Base-by-base conservation (phyloP, 2,113 vertebrate species). In the Eurystomus gularis region DNA sequence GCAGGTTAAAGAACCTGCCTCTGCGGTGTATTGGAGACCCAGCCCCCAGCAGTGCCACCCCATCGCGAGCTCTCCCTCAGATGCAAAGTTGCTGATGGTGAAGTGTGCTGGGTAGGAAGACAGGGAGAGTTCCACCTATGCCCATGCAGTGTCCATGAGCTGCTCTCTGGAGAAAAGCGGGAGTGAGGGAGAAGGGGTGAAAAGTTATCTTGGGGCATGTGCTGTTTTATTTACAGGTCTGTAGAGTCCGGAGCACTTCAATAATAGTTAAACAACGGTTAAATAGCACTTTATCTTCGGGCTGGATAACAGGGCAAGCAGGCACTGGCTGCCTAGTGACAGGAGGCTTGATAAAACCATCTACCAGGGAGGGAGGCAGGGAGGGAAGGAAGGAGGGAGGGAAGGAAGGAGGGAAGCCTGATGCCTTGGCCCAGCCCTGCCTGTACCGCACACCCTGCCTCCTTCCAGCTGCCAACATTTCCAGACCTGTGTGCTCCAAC, bases 251-350 rank as follows among this genome's bases (percentile, higher is more conserved):
- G 70, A 72, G 64, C 66, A 70, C 87, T 86, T 90, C 37, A 57
- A 26, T 54, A 91, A 48, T 7, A 92, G 80, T 60, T 55, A 95
- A 94, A 90, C 88, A 91, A 39, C 31, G 71, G 77, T 84, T 89
- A 94, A 95, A 92, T 25, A 75, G 86, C 2, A 5, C 76, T 93
- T 96, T 86, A 77, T 95, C 94, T 92, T 94, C 49, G 51, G 68
- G 64, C 46, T 3, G 51, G 85, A 31, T 68, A 88, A 68, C 39
- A 62, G 51, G 5, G 9, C 39, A 48, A 76, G 88, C 90, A 66
- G 90, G 29, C 3, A 4, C 40, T 79, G 87, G 85, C 84, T 88
- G 79, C 60, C 54, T 23, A 7, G 62, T 71, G 88, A 77, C 82
- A 51, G 76, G 55, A 23, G 3, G 58, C 75, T 72, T 10, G 4